phyloP scores from a whole-genome alignment of 2,113 vertebrate genomes.

The Bufo gargarizans region DNA sequence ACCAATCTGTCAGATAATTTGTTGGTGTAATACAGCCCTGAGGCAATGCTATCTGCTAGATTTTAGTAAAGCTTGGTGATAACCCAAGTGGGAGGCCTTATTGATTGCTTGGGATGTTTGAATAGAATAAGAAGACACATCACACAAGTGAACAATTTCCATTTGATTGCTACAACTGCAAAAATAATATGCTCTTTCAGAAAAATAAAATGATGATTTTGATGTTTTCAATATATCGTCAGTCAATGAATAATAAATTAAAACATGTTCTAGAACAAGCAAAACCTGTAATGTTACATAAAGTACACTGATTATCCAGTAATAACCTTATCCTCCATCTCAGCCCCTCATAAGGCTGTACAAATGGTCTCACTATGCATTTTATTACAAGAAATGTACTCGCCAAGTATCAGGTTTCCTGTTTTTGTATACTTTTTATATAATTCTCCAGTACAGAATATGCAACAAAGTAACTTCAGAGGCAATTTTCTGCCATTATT shows the following conservation, averaged over 20 bases:
- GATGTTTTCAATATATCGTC: not conserved
- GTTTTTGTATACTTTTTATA: slow-evolving; percentile 4
- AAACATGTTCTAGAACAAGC: not conserved
- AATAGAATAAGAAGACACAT: too few relatives aligned
- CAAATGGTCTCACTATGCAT: not conserved
- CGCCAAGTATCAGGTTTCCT: not conserved
- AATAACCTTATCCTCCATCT: not conserved
- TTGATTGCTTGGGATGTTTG: not conserved
- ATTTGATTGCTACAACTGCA: too few relatives aligned
- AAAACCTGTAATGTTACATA: not conserved
- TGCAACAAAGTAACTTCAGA: not conserved
- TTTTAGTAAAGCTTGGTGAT: too few relatives aligned
- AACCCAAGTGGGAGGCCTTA: too few relatives aligned
- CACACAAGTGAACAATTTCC: too few relatives aligned
- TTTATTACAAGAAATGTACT: slow-evolving; percentile 18
- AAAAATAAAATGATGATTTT: not conserved
- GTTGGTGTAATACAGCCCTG: too few relatives aligned
- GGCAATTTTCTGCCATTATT: slow-evolving; percentile 30
- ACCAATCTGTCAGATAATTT: too few relatives aligned
- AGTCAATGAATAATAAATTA: not conserved
- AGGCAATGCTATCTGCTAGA: too few relatives aligned
- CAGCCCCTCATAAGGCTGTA: not conserved
- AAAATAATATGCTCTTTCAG: not conserved
- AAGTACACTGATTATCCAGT: not conserved
- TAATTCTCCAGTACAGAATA: not conserved